phyloP scores from a whole-genome alignment of 2,888 invertebrate genomes.

The Hypselothyrea guttata region DNA sequence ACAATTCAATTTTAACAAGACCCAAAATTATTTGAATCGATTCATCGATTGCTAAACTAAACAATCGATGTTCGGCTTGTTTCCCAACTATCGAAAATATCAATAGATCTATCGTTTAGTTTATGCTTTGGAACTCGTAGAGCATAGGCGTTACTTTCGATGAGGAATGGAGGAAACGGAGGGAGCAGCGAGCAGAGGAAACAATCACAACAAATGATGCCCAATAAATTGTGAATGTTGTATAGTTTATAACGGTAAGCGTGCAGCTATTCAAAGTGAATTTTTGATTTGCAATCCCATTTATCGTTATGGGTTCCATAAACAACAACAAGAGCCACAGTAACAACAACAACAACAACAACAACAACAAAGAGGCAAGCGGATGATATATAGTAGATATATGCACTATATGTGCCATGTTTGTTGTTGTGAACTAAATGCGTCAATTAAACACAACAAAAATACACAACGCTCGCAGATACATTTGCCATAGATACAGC shows the following conservation, averaged over 20 bases:
- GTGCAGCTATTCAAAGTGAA: slow-evolving; percentile 20
- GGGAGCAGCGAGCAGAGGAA: not conserved
- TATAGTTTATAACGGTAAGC: slow-evolving; percentile 16
- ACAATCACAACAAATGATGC: not conserved
- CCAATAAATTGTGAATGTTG: slow-evolving; percentile 6
- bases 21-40: too few relatives aligned
- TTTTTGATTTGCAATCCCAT: slow-evolving; percentile 32
- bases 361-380: too few relatives aligned
- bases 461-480: slow-evolving; percentile 26
- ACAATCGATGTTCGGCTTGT: too few relatives aligned
- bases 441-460: slow-evolving; percentile 68
- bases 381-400: slow-evolving; percentile 15
- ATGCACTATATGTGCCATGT: slow-evolving; percentile 34
- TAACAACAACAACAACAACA: too few relatives aligned
- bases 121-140: too few relatives aligned
- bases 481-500: slow-evolving; percentile 10
- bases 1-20: too few relatives aligned
- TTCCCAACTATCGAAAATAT: too few relatives aligned
- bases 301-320: slow-evolving; percentile 12
- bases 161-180: too few relatives aligned
- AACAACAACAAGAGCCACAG: not conserved
- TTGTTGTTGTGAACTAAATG: slow-evolving; percentile 61
- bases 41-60: too few relatives aligned
- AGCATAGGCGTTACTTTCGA: too few relatives aligned
- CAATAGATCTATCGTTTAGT: too few relatives aligned